These are phyloP conservation scores for Drosophila cracens DNA, from an alignment of 2,888 invertebrate species.

Conservation along the genomic window DNA sequence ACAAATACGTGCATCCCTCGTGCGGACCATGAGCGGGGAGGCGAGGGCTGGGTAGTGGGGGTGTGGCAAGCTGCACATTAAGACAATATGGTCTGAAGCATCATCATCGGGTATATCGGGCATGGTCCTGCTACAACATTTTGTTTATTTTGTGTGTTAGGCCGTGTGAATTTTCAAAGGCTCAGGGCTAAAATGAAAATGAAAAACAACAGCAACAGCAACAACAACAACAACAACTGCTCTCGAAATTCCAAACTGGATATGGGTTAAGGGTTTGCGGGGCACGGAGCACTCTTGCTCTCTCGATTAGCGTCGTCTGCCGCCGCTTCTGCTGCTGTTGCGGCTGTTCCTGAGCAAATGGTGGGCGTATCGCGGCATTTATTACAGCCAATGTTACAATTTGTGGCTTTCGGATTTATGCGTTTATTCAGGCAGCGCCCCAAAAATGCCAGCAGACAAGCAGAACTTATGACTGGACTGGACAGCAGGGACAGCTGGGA, in stretches of 20 bases:
- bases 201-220: conserved; percentile 18
- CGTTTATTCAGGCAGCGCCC: conserved; percentile 73
- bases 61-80: conserved; percentile 68
- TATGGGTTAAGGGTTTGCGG: conserved; percentile 6
- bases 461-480: conserved; percentile 61
- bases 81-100: conserved; percentile 70
- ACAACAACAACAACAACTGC: conserved; percentile 47
- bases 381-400: conserved; percentile 84
- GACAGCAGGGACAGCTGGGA: neutral
- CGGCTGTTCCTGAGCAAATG: conserved; percentile 66
- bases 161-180: conserved; percentile 83
- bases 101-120: conserved; percentile 32
- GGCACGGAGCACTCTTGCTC: conserved; percentile 20
- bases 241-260: conserved; percentile 62
- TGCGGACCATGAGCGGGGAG: conserved; percentile 10
- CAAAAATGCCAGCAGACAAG: conserved; percentile 51
- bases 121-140: conserved; percentile 63
- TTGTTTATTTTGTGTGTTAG: conserved; percentile 81
- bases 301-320: conserved; percentile 76
- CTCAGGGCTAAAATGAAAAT: conserved; percentile 69
- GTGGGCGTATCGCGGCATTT: conserved; percentile 82
- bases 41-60: conserved; percentile 36
- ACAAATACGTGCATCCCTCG: conserved; percentile 29
- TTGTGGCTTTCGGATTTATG: conserved; percentile 83
- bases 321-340: conserved; percentile 44